Evolutionary conservation across 2,113 vertebrate species (phyloP).

Genomic region (Erythrolamprus reginae): DNA sequence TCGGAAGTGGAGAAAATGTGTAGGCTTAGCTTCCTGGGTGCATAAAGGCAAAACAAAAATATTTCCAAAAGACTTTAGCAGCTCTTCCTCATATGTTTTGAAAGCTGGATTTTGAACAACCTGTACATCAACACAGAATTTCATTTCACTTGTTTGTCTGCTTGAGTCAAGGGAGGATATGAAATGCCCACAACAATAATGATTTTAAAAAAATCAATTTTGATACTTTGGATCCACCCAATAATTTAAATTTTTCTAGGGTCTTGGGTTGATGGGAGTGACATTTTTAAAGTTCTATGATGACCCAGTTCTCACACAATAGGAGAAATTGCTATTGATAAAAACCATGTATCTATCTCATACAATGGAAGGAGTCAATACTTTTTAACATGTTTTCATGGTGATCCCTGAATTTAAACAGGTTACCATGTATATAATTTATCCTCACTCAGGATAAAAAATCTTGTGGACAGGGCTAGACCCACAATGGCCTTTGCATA

Average conservation of each 20-base stretch:
- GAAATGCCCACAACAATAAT: background rate
- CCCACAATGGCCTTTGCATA: too few species aligned
- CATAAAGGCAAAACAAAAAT: background rate
- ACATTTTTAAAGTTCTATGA: background rate
- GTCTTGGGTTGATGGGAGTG: background rate
- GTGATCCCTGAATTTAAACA: background rate
- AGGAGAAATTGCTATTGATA: background rate
- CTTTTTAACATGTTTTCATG: background rate
- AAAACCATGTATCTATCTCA: background rate
- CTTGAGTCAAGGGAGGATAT: background rate
- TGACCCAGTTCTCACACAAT: background rate
- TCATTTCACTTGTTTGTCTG: background rate
- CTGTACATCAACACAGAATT: background rate
- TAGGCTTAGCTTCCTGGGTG: background rate
- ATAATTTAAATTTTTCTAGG: background rate
- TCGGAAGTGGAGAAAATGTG: slow-evolving; percentile 20
- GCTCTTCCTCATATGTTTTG: background rate
- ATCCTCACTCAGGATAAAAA: too few species aligned
- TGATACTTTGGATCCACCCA: background rate
- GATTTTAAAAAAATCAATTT: background rate
- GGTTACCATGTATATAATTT: background rate
- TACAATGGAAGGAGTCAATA: background rate
- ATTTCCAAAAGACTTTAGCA: background rate
- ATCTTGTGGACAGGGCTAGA: background rate
- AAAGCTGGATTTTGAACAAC: background rate